phyloP scores from a whole-genome alignment of 2,113 vertebrate species.

The Ceuthmochares aereus region DNA sequence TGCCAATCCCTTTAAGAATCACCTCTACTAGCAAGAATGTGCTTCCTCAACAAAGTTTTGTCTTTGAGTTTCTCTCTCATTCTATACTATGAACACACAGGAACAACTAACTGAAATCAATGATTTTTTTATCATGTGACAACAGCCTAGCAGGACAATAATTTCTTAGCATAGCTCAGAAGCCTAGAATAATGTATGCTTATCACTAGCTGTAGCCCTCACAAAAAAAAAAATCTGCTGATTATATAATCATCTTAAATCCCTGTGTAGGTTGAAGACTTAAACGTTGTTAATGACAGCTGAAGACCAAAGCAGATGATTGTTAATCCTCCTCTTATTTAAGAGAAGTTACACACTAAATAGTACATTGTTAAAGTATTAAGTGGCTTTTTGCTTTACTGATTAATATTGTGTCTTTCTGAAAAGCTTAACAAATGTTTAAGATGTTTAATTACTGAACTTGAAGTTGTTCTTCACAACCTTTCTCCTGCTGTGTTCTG shows the following conservation, averaged over 20 bases:
- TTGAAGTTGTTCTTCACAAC: background rate
- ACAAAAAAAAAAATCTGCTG: background rate
- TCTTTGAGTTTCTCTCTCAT: background rate
- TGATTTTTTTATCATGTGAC: background rate
- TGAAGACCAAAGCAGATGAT: constrained; percentile 20
- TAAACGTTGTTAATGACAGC: background rate
- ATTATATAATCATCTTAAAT: constrained; percentile 31
- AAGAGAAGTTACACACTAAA: background rate
- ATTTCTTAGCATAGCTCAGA: background rate
- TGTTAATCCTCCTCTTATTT: background rate
- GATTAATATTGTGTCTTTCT: background rate
- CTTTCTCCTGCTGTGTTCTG: background rate
- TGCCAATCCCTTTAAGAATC: background rate
- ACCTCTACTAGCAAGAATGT: background rate
- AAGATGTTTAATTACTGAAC: background rate
- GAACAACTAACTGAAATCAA: background rate
- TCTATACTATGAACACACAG: background rate
- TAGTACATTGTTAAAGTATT: background rate
- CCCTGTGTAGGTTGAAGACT: background rate
- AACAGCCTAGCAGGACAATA: background rate
- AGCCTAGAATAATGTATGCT: background rate
- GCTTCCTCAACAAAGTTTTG: background rate
- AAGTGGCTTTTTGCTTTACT: background rate
- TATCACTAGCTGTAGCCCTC: background rate
- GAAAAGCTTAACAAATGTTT: background rate